These are phyloP conservation scores for Tribolium madens DNA, from an alignment of 1,140 invertebrate genomes.

Conservation along the genomic window DNA sequence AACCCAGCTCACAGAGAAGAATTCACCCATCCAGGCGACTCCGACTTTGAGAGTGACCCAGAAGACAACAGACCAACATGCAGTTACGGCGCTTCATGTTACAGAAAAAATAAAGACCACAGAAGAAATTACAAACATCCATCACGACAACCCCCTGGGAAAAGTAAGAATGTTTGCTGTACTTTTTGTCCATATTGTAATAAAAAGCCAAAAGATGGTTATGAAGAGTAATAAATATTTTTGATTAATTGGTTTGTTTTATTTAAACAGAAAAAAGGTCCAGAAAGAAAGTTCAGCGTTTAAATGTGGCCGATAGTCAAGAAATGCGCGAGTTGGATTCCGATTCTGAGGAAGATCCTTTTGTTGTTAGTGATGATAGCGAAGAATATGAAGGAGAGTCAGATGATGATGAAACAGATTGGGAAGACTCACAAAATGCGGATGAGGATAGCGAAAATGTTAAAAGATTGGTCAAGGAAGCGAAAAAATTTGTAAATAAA, in stretches of 20 bases:
- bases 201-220: slow-evolving; percentile 4
- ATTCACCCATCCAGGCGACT: slow-evolving; percentile 68
- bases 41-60: slow-evolving; percentile 66
- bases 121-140: slow-evolving; percentile 68
- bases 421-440: slow-evolving; percentile 18
- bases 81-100: slow-evolving; percentile 68
- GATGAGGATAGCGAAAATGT: slow-evolving; percentile 16
- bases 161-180: slow-evolving; percentile 30
- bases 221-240: slow-evolving; percentile 14
- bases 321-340: neutral
- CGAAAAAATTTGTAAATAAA: slow-evolving; percentile 6
- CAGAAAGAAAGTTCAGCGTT: neutral
- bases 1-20: slow-evolving; percentile 64
- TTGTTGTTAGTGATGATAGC: slow-evolving; percentile 23
- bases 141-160: neutral
- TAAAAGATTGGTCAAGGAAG: slow-evolving; percentile 22
- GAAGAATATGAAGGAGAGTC: neutral
- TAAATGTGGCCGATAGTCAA: neutral
- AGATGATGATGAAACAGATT: slow-evolving; percentile 24
- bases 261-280: neutral
- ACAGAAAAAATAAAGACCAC: slow-evolving; percentile 69
- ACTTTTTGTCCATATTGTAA: slow-evolving; percentile 11
- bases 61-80: slow-evolving; percentile 68
- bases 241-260: slow-evolving; percentile 18
- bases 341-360: slow-evolving; percentile 29